Evolutionary conservation across 2,113 vertebrate species (phyloP), one percentile per base, ranked within the genome.

Genomic region (Alligator mississippiensis): DNA sequence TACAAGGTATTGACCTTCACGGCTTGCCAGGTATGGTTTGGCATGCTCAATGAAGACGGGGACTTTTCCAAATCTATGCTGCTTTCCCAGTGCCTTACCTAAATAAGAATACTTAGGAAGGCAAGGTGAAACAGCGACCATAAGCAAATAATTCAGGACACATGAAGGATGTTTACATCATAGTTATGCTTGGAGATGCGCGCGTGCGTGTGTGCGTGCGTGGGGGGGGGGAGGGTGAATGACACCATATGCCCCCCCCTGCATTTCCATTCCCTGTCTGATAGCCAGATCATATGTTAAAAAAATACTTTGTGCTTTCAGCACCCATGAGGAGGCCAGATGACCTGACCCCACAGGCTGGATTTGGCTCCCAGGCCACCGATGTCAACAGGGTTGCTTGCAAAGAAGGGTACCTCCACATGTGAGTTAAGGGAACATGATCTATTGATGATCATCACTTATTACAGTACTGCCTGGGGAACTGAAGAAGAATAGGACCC

Each of bases 1-100:
- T 95, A 87, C 1, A 1, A 4, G 5, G 11, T 66, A 64, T 12
- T 88, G 84, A 94, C 90, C 82, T 95, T 96, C 90, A 87, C 61
- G 80, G 28, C 80, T 5, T 60, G 24, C 16, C 11, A n/a, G 54
- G 27, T 64, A 72, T 92, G 60, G 62, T 74, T 86, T 9, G 1
- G 66, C 58, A 89, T 38, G 57, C 10, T 18, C 70, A 96, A 34
- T 57, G 66, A 92, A 87, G 16, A 4, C 28, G 88, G 57, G 38
- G 60, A 93, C 62, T 88, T 86, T 38, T 17, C 22, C 15, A 25
- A 11, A 62, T 27, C 4, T 60, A 16, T 21, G 8, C 82, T 19
- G 7, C 80, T 93, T 85, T 82, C 89, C 13, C 47, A 30, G 61
- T 68, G 24, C 34, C 25, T 34, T 58, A 78, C 68, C 55, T 18